A percentile compares a stretch with the other conserved stretches of the same genome.
Evolutionary conservation across 1,140 invertebrate species (phyloP).

Genomic region (Lerema accius): DNA sequence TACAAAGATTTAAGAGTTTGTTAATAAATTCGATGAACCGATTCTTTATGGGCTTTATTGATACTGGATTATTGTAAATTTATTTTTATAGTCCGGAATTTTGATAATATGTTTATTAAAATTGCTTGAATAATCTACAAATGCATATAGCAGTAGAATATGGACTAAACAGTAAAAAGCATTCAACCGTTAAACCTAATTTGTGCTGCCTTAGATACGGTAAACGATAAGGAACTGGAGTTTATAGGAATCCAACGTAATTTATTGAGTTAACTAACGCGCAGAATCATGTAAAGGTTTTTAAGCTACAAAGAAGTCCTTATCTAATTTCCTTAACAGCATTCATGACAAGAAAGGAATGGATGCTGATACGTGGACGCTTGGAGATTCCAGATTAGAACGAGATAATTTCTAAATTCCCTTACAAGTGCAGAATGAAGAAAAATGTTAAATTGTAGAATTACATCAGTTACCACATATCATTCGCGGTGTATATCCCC

Average conservation of each 20-base stretch:
- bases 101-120: too few relatives aligned
- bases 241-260: background rate
- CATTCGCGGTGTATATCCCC: background rate
- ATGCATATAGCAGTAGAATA: too few relatives aligned
- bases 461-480: slow-evolving; percentile 12
- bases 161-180: too few relatives aligned
- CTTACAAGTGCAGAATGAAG: slow-evolving; percentile 24
- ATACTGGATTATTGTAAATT: background rate
- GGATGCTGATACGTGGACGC: background rate
- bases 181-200: background rate
- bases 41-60: background rate
- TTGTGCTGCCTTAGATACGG: background rate
- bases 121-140: too few relatives aligned
- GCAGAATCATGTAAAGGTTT: background rate
- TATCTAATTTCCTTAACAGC: background rate
- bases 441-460: slow-evolving; percentile 27
- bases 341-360: slow-evolving; percentile 5
- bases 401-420: slow-evolving; percentile 29
- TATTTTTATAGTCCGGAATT: too few relatives aligned
- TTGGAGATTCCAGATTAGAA: slow-evolving; percentile 20
- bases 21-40: slow-evolving; percentile 12
- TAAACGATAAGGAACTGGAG: background rate
- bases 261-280: background rate
- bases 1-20: slow-evolving; percentile 8
- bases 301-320: background rate